A percentile compares a stretch with the other conserved stretches of the same genome.
Evolutionary conservation across 2,113 vertebrate genomes (phyloP).

Genomic region (Bos indicus): DNA sequence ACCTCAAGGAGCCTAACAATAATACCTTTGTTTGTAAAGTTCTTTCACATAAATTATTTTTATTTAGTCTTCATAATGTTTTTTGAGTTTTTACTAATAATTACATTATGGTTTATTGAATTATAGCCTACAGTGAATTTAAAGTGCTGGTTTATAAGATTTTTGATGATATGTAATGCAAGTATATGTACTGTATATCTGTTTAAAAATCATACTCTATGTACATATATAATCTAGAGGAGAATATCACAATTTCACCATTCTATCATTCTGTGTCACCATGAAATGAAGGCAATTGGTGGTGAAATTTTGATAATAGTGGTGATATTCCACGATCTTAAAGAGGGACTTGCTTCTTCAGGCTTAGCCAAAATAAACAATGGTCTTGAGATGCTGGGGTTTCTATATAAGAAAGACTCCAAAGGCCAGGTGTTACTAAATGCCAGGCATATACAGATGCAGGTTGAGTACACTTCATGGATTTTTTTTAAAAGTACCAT

Average conservation of each 20-base stretch:
- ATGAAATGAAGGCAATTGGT: background rate
- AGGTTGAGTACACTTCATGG: background rate
- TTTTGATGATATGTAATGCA: background rate
- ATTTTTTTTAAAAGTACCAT: conserved; percentile 41
- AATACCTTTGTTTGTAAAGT: background rate
- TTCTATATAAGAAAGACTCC: background rate
- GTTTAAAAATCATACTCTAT: background rate
- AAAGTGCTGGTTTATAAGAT: background rate
- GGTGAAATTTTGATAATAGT: background rate
- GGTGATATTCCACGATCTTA: background rate
- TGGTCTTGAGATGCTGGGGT: background rate
- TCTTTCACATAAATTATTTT: background rate
- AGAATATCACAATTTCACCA: background rate
- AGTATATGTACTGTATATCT: background rate
- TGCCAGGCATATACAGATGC: conserved; percentile 16
- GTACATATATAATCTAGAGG: background rate
- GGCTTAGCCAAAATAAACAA: background rate
- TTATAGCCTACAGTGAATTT: background rate
- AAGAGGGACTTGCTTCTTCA: background rate
- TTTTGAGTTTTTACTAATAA: background rate
- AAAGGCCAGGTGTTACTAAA: conserved; percentile 19
- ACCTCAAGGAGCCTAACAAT: background rate
- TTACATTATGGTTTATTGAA: background rate
- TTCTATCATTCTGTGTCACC: background rate
- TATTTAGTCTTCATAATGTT: background rate